Base-by-base conservation (phyloP, 2,888 invertebrate species). In the Oxyteleia sp. region DNA sequence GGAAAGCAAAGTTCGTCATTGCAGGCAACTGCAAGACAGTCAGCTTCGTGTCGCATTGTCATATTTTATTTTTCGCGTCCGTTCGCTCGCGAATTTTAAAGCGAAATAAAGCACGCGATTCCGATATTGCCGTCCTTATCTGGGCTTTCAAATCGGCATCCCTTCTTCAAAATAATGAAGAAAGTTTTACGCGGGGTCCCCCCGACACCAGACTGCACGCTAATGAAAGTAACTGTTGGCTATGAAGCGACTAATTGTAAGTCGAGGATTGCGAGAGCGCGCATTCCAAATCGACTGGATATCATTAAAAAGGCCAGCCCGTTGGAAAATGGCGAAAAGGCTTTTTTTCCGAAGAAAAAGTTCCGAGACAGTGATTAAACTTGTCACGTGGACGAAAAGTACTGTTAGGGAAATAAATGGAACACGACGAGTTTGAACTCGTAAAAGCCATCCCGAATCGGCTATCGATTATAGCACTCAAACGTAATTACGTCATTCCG, bases 191-290 rank as follows among this genome's bases (percentile, higher is more conserved):
- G n/a, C n/a, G n/a, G n/a, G n/a, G 45, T 49, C 66, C 66, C 23
- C 51, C 82, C 76, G 78, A 78, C 83, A 83, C 74, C 63, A 55
- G 72, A 69, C 79, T 79, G 74, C 75, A 75, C 79, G 82, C 80
- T 84, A 84, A 80, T 84, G 84, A 84, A 84, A 80, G 76, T 84
- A 80, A 84, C 79, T 74, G 79, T 80, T 84, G 55, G 75, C 69
- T 84, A 84, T 79, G 83, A 84, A 80, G 75, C 83, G 75, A 84
- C 75, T 84, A 84, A 84, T 84, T 80, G 80, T 84, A 61, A 80
- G 76, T 68, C 69, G 61, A 76, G 84, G 80, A 75, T 75, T 80
- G 76, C 71, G n/a, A n/a, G 69, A 84, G 69, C 69, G 72, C 51
- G 55, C 79, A 84, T 84, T 84, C 83, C 79, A 32, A 80, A 84